Evolutionary conservation across 2,888 invertebrate species (phyloP), one percentile per base, ranked within the genome.

Genomic region (Pseudolycoriella hygida): DNA sequence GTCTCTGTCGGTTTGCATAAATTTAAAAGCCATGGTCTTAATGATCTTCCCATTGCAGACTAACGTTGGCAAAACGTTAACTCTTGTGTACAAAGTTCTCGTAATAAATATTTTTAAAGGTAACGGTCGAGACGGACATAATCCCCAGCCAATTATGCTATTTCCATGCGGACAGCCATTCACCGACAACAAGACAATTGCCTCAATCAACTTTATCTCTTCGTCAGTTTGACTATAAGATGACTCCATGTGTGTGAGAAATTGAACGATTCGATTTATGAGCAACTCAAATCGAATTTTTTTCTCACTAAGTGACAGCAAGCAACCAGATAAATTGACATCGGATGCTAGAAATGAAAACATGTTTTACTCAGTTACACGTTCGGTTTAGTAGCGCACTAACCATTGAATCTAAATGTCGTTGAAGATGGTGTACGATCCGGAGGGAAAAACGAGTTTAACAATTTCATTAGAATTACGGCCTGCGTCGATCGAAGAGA

Each of bases 61-160:
- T 5, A 62, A 57, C 3, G 57, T 51, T 1, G 60, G 54, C 25
- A 58, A 51, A 17, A 56, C 56, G 40, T 58, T 56, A 40, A 58
- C 54, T 34, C 56, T 56, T 19, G 55, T 57, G 1, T 55, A 54
- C n/a, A n/a, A n/a, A n/a, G n/a, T n/a, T n/a, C n/a, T n/a, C n/a
- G n/a, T 58, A 25, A 63, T 59, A 42, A 58, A 62, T 15, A 56
- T 51, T 11, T 62, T 59, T n/a, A 65, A 48, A 19, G 59, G 58
- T 0, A 56, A 50, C 1, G 61, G 58, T 2, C 60, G 58, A 31
- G 57, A 56, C 0, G 62, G 62, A 45, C 59, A 56, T 18, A 66
- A 45, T 0, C 63, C 62, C 66, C 66, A 66, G n/a, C 60, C 59
- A 15, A 65, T 58, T n/a, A 66, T 57, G 51, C 59, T 61, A 43